Base-by-base conservation (phyloP, 1,140 invertebrate genomes). In the Solenopsis invicta region DNA sequence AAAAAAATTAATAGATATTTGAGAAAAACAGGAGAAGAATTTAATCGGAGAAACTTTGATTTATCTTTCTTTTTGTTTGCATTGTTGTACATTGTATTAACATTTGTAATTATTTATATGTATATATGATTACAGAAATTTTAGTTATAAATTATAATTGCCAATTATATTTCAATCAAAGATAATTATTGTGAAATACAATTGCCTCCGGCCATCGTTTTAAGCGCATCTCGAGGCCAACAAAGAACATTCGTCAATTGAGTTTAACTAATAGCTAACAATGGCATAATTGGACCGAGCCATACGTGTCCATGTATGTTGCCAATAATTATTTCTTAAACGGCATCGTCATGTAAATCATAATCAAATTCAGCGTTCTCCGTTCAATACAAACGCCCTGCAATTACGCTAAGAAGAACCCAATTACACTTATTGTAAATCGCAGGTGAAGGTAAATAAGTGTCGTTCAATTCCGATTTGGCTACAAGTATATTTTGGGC, bases 401-500 rank as follows among this genome's bases (percentile, higher is more conserved):
- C 5, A 76, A 5, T 75, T 54, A 41, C 18, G 37, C 1, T 37
- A 69, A 67, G 21, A 61, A 62, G 34, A 62, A 62, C 50, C 0
- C 4, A 52, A 21, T 66, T 48, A 37, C 12, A 8, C 6, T 59
- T 37, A n/a, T 61, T 21, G 12, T 50, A n/a, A 37, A 21, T 52
- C 62, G 18, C 12, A 80, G 77, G 34, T 41, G 37, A 5, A 56
- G 21, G n/a, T 29, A 72, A 82, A 82, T 72, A 61, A 82, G n/a
- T 71, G n/a, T n/a, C 18, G 8, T 12, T 34, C 24, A 61, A 29
- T 59, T 59, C 29, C 67, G 37, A 45, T 16, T 82, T 72, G 67
- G 24, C 78, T 90, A 89, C 88, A 89, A 90, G 88, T 90, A 84
- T 90, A 87, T 90, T 88, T 89, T 89, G 85, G 84, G 85, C 86